A percentile compares a stretch with the other conserved stretches of the same genome.
These are phyloP conservation scores for Catharus fuscescens DNA, from an alignment of 2,113 vertebrate genomes.

Conservation along the genomic window DNA sequence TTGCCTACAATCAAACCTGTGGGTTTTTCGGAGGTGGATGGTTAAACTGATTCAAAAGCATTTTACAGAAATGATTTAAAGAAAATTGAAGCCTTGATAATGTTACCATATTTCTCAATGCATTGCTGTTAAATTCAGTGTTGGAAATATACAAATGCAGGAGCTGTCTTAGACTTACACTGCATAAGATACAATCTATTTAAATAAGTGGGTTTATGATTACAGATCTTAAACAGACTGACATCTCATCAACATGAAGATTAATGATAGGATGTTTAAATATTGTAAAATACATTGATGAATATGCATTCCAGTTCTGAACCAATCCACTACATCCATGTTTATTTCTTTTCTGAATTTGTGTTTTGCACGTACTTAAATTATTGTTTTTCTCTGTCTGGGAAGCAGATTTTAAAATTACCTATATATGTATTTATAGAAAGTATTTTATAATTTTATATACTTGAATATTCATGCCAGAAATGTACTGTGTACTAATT, in stretches of 20 bases:
- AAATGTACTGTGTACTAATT: not conserved
- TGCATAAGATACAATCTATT: not conserved
- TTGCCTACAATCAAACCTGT: not conserved
- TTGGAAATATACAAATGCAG: not conserved
- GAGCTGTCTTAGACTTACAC: not conserved
- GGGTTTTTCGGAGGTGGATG: not conserved
- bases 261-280: not conserved
- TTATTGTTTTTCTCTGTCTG: constrained; percentile 23
- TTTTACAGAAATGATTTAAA: not conserved
- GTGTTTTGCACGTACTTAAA: not conserved
- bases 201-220: constrained; percentile 1
- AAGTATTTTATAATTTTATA: not conserved
- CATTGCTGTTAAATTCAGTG: not conserved
- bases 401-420: constrained; percentile 33
- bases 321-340: not conserved
- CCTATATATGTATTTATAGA: constrained; percentile 15
- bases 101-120: not conserved
- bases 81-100: not conserved
- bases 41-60: not conserved
- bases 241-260: not conserved
- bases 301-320: constrained; percentile 31
- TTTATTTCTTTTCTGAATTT: not conserved
- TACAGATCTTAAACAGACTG: not conserved
- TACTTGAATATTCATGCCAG: constrained; percentile 31
- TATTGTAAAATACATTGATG: not conserved